Base-by-base conservation (phyloP, 92 coral and sea anemone species). In the Porites divaricata region DNA sequence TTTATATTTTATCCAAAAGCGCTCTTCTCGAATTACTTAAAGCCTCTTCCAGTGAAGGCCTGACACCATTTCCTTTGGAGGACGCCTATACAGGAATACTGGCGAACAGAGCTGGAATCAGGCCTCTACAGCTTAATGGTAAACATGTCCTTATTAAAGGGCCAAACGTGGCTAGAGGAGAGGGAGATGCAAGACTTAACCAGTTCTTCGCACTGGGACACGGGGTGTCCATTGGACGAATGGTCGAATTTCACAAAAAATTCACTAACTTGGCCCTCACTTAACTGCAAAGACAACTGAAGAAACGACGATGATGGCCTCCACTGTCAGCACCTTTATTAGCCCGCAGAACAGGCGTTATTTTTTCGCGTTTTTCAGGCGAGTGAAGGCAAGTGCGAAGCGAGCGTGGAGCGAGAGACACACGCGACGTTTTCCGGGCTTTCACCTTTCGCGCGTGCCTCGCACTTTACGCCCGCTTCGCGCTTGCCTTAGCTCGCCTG, bases 81-180 rank as follows among this genome's bases (percentile, higher is more conserved):
- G 92, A 89, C 64, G 92, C 89, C 3, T 89, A 72, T 35, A 79
- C 81, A 56, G 92, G 92, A 9, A 63, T 80, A 25, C 52, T 89
- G 21, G 76, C 86, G 14, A 86, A 77, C 28, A 25, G 57, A 9
- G 16, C 24, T n/a, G 80, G 80, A 15, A 25, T 57, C 9, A 25
- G 11, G 10, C 65, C 80, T 22, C 57, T 48, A 5, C 53, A 75
- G 3, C 80, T 75, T 6, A 54, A 54, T 54, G 14, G 59, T 11
- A 15, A 54, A 15, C 16, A 11, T 0, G 17, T 54, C 59, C 5
- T 15, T 11, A 54, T 11, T 15, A 11, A 11, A 54, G 17, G 59
- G 59, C 5, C 0, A 54, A 11, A 2, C 15, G 59, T 2, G 59
- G 14, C 12, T 2, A 54, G 9, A 0, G 1, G 16, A 11, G 9